Evolutionary conservation across 2,888 invertebrate species (phyloP).

Genomic region (Monopis laevigella): DNA sequence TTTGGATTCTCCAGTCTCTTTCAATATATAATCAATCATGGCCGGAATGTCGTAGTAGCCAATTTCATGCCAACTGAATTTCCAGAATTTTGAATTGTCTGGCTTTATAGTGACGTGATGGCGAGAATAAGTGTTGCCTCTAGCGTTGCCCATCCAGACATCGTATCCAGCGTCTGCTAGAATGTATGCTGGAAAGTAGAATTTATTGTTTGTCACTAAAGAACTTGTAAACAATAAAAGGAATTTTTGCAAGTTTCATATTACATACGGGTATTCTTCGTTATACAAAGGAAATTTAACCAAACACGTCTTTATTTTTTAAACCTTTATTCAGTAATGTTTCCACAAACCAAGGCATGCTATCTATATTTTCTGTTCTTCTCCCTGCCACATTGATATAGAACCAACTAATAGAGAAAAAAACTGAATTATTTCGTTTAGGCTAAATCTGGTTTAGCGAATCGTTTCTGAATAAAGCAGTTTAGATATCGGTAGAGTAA

Average conservation of each 20-base stretch:
- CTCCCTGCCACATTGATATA: no score
- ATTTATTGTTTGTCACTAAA: not conserved
- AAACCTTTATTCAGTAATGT: no score
- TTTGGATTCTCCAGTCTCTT: constrained; percentile 59
- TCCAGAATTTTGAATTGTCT: constrained; percentile 45
- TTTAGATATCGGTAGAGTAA: no score
- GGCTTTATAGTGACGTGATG: constrained; percentile 60
- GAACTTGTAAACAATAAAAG: not conserved
- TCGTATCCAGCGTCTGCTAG: constrained; percentile 77
- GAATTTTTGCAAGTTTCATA: not conserved
- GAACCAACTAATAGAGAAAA: no score
- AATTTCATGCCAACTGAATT: constrained; percentile 80
- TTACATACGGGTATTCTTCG: constrained; percentile 1
- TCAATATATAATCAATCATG: constrained; percentile 73
- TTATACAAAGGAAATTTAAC: no score
- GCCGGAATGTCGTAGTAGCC: constrained; percentile 79
- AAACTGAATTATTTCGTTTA: no score
- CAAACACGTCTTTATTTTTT: no score
- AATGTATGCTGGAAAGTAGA: constrained; percentile 65
- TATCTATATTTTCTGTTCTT: no score
- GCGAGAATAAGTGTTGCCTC: constrained; percentile 82
- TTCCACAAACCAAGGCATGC: no score
- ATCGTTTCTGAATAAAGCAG: no score
- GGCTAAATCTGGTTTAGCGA: no score
- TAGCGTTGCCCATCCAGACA: constrained; percentile 86